Evolutionary conservation across 2,888 invertebrate genomes (phyloP).

Genomic region (Urechis unicinctus): DNA sequence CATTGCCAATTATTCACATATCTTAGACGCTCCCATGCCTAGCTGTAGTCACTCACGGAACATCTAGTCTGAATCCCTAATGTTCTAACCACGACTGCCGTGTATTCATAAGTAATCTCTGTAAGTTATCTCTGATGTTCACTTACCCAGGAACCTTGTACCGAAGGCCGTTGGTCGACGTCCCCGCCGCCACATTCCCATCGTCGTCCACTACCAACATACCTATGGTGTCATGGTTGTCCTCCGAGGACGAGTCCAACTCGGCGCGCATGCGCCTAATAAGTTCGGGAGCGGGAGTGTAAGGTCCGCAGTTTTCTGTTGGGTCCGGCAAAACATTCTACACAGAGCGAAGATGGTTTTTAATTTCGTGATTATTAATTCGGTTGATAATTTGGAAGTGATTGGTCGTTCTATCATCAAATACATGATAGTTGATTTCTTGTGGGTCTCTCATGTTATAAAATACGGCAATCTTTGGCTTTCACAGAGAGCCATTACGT

Average conservation of each 20-base stretch:
- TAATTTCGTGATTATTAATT: no score
- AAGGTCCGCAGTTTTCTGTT: slow-evolving; percentile 76
- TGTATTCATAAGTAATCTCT: no score
- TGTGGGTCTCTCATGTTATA: no score
- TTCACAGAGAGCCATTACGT: no score
- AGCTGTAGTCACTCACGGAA: not conserved
- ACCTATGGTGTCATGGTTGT: slow-evolving; percentile 94
- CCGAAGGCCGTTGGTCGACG: slow-evolving; percentile 89
- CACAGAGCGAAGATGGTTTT: not conserved
- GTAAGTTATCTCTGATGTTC: no score
- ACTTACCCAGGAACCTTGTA: slow-evolving; percentile 83
- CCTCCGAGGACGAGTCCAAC: not conserved
- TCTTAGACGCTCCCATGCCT: not conserved
- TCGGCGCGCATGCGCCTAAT: not conserved
- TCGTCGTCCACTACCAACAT: slow-evolving; percentile 74
- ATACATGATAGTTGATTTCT: no score
- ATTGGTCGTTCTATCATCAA: no score
- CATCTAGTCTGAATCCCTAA: not conserved
- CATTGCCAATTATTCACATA: no score
- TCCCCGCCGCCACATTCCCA: slow-evolving; percentile 81
- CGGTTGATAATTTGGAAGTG: no score
- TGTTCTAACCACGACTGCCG: no score
- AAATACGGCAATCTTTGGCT: no score
- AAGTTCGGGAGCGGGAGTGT: slow-evolving; percentile 48
- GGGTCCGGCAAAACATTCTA: slow-evolving; percentile 66